Percentiles rank a stretch among this genome's conserved stretches.
These are phyloP conservation scores for Siniperca knerii DNA, from an alignment of 2,113 vertebrate genomes.

Conservation along the genomic window DNA sequence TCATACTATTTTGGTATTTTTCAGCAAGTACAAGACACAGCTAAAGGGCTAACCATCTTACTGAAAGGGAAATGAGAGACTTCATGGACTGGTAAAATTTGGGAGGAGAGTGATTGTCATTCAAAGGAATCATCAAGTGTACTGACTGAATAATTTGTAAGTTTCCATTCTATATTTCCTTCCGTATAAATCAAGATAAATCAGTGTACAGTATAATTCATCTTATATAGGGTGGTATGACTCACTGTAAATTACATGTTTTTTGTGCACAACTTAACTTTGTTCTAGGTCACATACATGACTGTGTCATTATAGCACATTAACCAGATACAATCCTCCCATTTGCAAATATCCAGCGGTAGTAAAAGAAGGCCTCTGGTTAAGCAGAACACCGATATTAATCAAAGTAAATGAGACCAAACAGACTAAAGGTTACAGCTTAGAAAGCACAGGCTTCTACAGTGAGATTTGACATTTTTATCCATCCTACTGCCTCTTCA, in stretches of 20 bases:
- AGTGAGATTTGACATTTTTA: background rate
- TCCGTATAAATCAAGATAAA: background rate
- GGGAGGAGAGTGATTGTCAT: background rate
- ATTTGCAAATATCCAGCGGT: constrained; percentile 23
- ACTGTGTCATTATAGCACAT: background rate
- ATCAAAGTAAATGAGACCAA: constrained; percentile 31
- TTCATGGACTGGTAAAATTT: background rate
- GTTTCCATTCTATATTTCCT: background rate
- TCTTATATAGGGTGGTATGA: background rate
- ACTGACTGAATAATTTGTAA: no score
- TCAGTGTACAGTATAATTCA: background rate
- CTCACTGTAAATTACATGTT: background rate
- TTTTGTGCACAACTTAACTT: background rate
- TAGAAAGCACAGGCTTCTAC: background rate
- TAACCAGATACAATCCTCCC: constrained; percentile 11
- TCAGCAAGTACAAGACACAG: background rate
- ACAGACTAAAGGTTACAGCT: constrained; percentile 1
- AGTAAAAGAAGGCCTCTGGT: constrained; percentile 13
- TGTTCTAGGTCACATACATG: background rate
- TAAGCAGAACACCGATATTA: constrained; percentile 13
- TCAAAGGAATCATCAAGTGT: background rate
- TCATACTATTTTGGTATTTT: constrained; percentile 1
- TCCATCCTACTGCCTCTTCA: constrained; percentile 3
- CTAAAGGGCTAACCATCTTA: background rate
- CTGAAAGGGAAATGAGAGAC: background rate